These are phyloP conservation scores for Strongylocentrotus purpuratus DNA, from an alignment of 35 echinoderm and acorn worm species.

Conservation along the genomic window DNA sequence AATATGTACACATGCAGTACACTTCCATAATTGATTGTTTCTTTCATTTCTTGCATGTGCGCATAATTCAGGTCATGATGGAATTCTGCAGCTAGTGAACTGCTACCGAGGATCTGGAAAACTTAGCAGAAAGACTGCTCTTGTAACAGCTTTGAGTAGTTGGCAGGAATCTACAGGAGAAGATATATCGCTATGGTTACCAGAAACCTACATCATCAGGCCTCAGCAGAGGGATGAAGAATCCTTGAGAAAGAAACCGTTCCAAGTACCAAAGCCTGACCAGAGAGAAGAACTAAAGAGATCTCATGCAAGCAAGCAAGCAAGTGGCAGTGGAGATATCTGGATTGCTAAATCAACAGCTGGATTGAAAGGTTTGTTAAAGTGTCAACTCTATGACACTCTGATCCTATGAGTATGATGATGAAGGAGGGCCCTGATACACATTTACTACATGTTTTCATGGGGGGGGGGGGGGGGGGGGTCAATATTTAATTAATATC, in stretches of 20 bases:
- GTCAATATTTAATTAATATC: no score
- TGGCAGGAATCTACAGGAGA: neutral
- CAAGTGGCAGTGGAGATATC: constrained; percentile 43
- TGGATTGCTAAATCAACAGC: constrained; percentile 82
- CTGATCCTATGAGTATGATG: no score
- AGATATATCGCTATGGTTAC: constrained; percentile 53
- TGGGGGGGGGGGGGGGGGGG: no score
- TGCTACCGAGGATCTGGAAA: constrained; percentile 69
- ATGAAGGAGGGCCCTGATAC: no score
- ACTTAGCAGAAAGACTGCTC: constrained; percentile 58
- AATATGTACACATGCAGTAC: no score
- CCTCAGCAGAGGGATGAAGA: constrained; percentile 20
- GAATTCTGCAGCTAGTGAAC: constrained; percentile 72
- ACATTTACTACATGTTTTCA: no score
- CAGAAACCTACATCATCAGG: constrained; percentile 63
- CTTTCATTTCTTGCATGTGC: neutral
- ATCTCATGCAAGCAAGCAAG: constrained; percentile 20
- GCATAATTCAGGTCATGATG: constrained; percentile 66
- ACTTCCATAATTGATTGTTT: no score
- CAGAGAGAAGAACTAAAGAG: constrained; percentile 58
- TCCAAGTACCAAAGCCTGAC: constrained; percentile 37
- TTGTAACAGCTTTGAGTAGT: constrained; percentile 48
- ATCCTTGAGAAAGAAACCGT: constrained; percentile 15
- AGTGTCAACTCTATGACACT: no score
- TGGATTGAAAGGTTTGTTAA: constrained; percentile 68